A percentile compares a stretch with the other conserved stretches of the same genome.
Evolutionary conservation across 2,888 invertebrate species (phyloP).

Genomic region (Smittia aterrima): DNA sequence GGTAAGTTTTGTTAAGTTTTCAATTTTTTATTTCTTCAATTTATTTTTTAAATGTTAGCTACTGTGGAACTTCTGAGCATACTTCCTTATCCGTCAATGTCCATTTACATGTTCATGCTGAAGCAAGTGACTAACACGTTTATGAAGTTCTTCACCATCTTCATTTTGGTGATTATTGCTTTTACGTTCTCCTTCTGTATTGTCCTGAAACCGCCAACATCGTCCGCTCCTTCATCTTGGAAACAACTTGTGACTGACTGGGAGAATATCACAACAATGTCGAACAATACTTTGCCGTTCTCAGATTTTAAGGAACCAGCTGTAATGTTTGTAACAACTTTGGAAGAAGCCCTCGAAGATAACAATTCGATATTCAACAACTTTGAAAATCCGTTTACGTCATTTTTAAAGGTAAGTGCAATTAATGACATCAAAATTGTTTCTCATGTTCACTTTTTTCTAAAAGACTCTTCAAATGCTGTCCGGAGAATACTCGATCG

Average conservation of each 20-base stretch:
- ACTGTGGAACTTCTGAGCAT: constrained; percentile 36
- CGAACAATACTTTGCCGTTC: background rate
- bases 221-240: constrained; percentile 1
- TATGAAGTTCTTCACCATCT: constrained; percentile 38
- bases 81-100: constrained; percentile 36
- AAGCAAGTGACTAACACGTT: constrained; percentile 37
- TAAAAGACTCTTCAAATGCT: constrained; percentile 29
- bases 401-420: too few relatives aligned
- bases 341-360: constrained; percentile 25
- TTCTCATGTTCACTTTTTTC: constrained; percentile 25
- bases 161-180: constrained; percentile 33
- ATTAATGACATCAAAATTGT: too few relatives aligned
- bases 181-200: constrained; percentile 39
- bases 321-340: constrained; percentile 28
- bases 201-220: constrained; percentile 16
- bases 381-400: constrained; percentile 35
- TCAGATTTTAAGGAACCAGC: constrained; percentile 26
- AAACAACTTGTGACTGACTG: constrained; percentile 18
- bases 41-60: background rate
- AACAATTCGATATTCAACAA: constrained; percentile 34
- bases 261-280: background rate
- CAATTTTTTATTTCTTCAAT: too few relatives aligned
- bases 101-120: constrained; percentile 40
- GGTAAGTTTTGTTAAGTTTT: constrained; percentile 14
- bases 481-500: constrained; percentile 25